Percentiles rank a stretch among this genome's conserved stretches.
Evolutionary conservation across 1,140 invertebrate genomes (phyloP).

Genomic region (Mya arenaria): DNA sequence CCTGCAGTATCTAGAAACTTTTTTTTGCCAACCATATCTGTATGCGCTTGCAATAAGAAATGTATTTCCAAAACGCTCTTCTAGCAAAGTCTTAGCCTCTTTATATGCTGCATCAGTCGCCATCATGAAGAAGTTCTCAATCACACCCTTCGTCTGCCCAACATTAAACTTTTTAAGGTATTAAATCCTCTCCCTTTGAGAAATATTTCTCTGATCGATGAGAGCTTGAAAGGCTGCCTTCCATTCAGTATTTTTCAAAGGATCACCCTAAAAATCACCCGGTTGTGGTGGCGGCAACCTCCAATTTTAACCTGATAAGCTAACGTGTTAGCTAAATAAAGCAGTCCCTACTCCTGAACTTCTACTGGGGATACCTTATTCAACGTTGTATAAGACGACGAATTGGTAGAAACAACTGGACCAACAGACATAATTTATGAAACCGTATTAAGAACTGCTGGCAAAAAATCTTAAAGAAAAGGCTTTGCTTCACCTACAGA

Average conservation of each 20-base stretch:
- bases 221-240: slow-evolving; percentile 37
- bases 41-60: slow-evolving; percentile 44
- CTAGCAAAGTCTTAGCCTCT: slow-evolving; percentile 11
- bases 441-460: neutral
- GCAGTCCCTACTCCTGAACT: neutral
- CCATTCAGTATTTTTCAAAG: slow-evolving; percentile 26
- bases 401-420: neutral
- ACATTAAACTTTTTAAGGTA: slow-evolving; percentile 42
- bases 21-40: slow-evolving; percentile 33
- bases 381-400: neutral
- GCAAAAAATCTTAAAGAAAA: neutral
- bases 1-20: neutral
- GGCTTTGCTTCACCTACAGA: too few relatives aligned
- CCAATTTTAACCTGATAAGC: slow-evolving; percentile 30
- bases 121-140: slow-evolving; percentile 35
- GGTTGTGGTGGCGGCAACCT: slow-evolving; percentile 32
- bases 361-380: neutral
- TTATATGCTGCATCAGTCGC: slow-evolving; percentile 29
- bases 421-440: neutral
- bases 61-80: slow-evolving; percentile 39
- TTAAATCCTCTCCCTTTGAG: slow-evolving; percentile 27
- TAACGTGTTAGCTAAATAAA: neutral
- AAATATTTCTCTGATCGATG: slow-evolving; percentile 41
- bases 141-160: slow-evolving; percentile 2
- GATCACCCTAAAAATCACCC: slow-evolving; percentile 31